Evolutionary conservation across 1,140 invertebrate genomes (phyloP).

Genomic region (Maniola jurtina): DNA sequence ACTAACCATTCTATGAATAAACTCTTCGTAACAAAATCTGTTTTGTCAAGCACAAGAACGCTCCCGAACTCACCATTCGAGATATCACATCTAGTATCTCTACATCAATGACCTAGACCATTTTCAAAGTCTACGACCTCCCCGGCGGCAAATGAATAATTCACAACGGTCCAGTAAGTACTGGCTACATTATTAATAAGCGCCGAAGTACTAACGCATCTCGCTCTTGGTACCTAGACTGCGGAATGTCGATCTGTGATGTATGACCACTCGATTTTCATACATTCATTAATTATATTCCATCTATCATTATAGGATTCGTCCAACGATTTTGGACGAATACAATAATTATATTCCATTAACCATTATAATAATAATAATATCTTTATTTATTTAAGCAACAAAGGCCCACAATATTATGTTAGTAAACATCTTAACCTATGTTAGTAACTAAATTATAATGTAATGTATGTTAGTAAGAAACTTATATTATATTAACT

Average conservation of each 20-base stretch:
- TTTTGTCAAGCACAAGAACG: no score
- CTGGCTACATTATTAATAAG: slow-evolving; percentile 48
- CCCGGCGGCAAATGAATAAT: slow-evolving; percentile 55
- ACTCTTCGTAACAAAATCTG: no score
- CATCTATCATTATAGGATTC: no score
- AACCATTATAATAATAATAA: no score
- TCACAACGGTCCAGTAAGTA: slow-evolving; percentile 39
- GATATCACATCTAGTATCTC: neutral
- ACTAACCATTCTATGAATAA: no score
- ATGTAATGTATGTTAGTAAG: no score
- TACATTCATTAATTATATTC: slow-evolving; percentile 2
- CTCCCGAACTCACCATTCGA: neutral
- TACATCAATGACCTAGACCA: slow-evolving; percentile 36
- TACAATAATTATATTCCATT: neutral
- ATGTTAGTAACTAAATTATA: no score
- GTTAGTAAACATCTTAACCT: no score
- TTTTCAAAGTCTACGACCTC: slow-evolving; percentile 52
- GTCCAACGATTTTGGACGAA: no score
- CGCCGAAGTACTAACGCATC: slow-evolving; percentile 23
- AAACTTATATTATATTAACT: no score
- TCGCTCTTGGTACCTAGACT: slow-evolving; percentile 1
- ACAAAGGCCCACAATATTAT: no score
- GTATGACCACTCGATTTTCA: slow-evolving; percentile 9
- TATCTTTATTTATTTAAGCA: no score
- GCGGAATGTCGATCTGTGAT: slow-evolving; percentile 15